Percentiles rank a stretch among this genome's conserved stretches.
These are phyloP conservation scores for Octopus bimaculoides DNA, from an alignment of 1,140 invertebrate species.

Conservation along the genomic window DNA sequence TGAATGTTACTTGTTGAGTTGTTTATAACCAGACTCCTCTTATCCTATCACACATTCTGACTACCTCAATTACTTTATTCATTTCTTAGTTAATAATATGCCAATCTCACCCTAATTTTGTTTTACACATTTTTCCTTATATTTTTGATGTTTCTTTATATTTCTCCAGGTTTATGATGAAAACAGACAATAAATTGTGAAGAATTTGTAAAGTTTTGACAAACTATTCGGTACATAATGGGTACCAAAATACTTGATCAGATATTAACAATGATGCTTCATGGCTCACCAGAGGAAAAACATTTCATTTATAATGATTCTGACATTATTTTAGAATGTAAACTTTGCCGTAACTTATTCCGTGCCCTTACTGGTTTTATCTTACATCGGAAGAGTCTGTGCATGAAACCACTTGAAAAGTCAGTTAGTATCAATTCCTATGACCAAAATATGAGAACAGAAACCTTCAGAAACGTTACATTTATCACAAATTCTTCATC, in stretches of 20 bases:
- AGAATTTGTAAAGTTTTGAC: not conserved
- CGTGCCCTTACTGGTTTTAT: not conserved
- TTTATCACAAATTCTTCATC: not conserved
- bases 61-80: too few relatives aligned
- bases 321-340: conserved; percentile 10
- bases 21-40: too few relatives aligned
- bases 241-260: conserved; percentile 9
- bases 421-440: not conserved
- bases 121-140: not conserved
- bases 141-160: too few relatives aligned
- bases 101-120: not conserved
- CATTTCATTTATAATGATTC: conserved; percentile 6
- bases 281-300: conserved; percentile 11
- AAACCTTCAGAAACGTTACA: not conserved
- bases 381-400: not conserved
- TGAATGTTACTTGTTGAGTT: too few relatives aligned
- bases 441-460: not conserved
- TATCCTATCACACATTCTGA: too few relatives aligned
- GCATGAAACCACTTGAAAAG: not conserved
- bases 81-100: too few relatives aligned
- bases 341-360: conserved; percentile 7
- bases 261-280: not conserved
- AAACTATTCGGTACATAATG: not conserved
- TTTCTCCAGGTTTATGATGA: not conserved
- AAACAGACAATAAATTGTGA: not conserved